Base-by-base conservation (phyloP, 1,140 invertebrate species). In the Drosophila jambulina region DNA sequence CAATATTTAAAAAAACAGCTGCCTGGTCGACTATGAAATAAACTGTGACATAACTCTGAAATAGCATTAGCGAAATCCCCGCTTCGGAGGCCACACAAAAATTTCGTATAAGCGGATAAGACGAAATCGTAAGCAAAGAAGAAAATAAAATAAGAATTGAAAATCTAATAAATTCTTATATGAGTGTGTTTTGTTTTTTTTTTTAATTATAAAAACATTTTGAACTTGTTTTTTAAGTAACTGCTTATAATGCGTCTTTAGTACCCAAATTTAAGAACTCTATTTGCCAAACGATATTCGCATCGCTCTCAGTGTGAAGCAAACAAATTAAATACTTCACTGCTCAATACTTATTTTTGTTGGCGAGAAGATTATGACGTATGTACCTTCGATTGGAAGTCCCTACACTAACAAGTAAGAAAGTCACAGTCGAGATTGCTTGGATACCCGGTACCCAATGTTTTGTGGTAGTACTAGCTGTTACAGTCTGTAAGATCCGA, bases 371-470 rank as follows among this genome's bases (percentile, higher is more conserved):
- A 70, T 38, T 49, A 42, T 75, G 75, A 75, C 76, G 80, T 59
- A 48, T 27, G 15, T 13, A 8, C 8, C 40, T 68, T 36, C 25
- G 40, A 34, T 38, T 78, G 84, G 72, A 72, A 88, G 72, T 84
- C 72, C 80, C 77, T 83, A 23, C 45, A 79, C 15, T 12, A 12
- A 25, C 4, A 38, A 38, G 34, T 25, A 25, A 7, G 9, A 56
- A 25, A 56, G 15, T 2, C 17, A 23, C 34, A n/a, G 21, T 7
- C 2, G 21, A 54, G 21, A 38, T 2, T n/a, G 53, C 53, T 56
- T 21, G 21, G 34, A 56, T 38, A 38, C 53, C 21, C 1, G 4
- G 15, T 38, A 56, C 34, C 15, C 9, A 38, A 23, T 6, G 19
- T 0, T 51, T 36, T 36, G 13, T 15, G 15, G 21, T 56, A 25